Base-by-base conservation (phyloP, 2,888 invertebrate genomes). In the Sceliomorpha sp. region DNA sequence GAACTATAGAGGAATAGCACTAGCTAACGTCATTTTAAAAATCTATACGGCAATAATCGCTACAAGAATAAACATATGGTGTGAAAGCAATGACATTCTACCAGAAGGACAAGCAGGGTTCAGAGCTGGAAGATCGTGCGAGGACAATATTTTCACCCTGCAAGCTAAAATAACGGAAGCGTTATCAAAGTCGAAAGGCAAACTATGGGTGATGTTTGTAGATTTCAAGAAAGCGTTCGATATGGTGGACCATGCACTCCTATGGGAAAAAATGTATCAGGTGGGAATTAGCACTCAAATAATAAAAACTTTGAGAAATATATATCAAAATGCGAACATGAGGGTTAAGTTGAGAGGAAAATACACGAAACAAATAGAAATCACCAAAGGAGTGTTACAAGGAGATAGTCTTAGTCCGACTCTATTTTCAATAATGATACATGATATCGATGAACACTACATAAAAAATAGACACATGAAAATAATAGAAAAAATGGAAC, bases 81-180 rank as follows among this genome's bases (percentile, higher is more conserved):
- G 60, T 27, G 72, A 77, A 27, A 10, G 13, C 0, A 32, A 66
- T 1, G 24, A 71, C 0, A 73, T 70, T 5, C 37, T 78, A 7
- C 74, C 74, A 0, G 77, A 80, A 36, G 59, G 63, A 10, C 81
- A 78, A 66, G 60, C 72, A 0, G 77, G 75, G 1, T 80, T 77
- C 32, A 53, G 72, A 37, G 40, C 12, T 6, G 40, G 56, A 0
- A 37, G 70, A 29, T 58, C 70, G 1, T 75, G 72, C 3, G 50
- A 69, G 10, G 77, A 80, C 27, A 75, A 76, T 34, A 62, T 77
- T 1, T 79, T 79, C 40, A 58, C 67, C 0, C 47, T 80, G 0
- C 44, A 48, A 1, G 15, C 73, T 0, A 56, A 48, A 9, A 50
- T 75, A 5, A 29, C 56, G 1, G 1, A 55, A 1, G 55, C 70